Base-by-base conservation (phyloP, 2,113 vertebrate species). In the Mugil cephalus region DNA sequence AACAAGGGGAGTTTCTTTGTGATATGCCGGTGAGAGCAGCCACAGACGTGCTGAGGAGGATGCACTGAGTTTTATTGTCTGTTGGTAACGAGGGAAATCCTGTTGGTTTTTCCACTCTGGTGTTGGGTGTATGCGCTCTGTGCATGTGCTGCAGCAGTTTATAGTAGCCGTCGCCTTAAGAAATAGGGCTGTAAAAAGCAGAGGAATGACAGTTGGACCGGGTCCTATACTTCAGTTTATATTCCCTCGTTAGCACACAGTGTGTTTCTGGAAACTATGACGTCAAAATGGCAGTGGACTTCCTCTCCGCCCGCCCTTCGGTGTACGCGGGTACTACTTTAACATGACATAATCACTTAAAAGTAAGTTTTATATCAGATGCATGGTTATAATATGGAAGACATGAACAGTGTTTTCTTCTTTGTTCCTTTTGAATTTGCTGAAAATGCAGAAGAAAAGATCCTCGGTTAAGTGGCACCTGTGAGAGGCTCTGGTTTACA, bases 251-350 rank as follows among this genome's bases (percentile, higher is more conserved):
- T 90, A 91, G 80, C 77, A 74, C 79, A 86, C 69, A 67, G 55
- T 79, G 53, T 73, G 74, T 79, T 80, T 55, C 80, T 89, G 89
- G 90, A 90, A 88, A 91, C 60, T 61, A 54, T 80, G 67, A 88
- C 18, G 73, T 82, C 62, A 55, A 79, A 71, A 53, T 40, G 71
- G 54, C 64, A 0, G 40, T 19, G 43, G 15, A 42, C 45, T 68
- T 83, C 59, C 68, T 65, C 42, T 85, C 52, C 50, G 67, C 15
- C 61, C 71, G 53, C 7, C 11, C 51, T 10, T 40, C 21, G 45
- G 58, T 58, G 81, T 19, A 69, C 63, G 65, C 4, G 40, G 12
- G 12, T 60, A 4, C 8, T 7, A 8, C 7, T 61, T 50, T 17
- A 51, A 14, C 45, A 40, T 36, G 13, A 71, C 45, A 30, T 46